Evolutionary conservation across 2,113 vertebrate species (phyloP).

Genomic region (Indri indri): DNA sequence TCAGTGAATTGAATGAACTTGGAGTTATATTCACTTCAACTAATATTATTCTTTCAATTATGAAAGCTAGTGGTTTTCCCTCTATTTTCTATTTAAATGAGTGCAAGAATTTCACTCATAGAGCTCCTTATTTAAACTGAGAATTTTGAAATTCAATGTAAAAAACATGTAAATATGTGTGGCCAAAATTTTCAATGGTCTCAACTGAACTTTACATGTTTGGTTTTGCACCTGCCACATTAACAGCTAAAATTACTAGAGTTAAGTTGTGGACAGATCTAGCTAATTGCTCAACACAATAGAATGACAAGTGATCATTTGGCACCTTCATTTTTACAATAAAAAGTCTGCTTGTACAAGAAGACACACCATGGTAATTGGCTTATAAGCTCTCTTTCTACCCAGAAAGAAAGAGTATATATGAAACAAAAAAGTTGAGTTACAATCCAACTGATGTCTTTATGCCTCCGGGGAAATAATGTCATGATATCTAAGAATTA

Average conservation of each 20-base stretch:
- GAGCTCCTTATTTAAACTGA: constrained; percentile 35
- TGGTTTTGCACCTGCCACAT: not conserved
- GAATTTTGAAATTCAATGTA: constrained; percentile 46
- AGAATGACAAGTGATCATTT: not conserved
- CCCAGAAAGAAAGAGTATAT: not conserved
- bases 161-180: not conserved
- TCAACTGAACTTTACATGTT: not conserved
- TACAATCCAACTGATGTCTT: not conserved
- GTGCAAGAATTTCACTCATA: constrained; percentile 43
- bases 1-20: constrained; percentile 43
- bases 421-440: not conserved
- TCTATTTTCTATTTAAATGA: constrained; percentile 47
- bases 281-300: not conserved
- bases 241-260: constrained; percentile 3
- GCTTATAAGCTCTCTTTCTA: not conserved
- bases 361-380: not conserved
- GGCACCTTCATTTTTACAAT: constrained; percentile 5
- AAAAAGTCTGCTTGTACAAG: not conserved
- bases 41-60: constrained; percentile 68
- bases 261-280: not conserved
- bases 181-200: not conserved
- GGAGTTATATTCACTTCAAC: constrained; percentile 53
- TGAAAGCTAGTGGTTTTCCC: constrained; percentile 58
- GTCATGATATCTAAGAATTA: not conserved
- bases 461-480: not conserved